Base-by-base conservation (phyloP, 2,797 vertebrate species). In the Micrastur ruficollis region DNA sequence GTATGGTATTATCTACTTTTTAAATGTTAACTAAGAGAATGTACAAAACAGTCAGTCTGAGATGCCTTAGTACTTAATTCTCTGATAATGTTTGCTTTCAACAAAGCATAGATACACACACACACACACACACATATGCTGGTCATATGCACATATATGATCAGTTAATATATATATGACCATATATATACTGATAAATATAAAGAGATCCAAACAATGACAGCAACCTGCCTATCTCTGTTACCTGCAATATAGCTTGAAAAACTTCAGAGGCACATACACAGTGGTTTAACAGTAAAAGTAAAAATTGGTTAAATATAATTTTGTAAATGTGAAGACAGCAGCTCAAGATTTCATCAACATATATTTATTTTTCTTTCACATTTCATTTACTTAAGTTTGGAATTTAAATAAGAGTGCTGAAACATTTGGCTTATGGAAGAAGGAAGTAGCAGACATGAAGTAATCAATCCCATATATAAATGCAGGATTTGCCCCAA, bases 401-500 rank as follows among this genome's bases (percentile, higher is more conserved):
- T 61, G 65, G 68, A 89, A 61, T 47, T 47, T 56, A 46, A 62
- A 32, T 36, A 42, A 56, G 49, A 40, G 23, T 14, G 55, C 44
- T 40, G 78, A 81, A 79, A 67, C 7, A 29, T 49, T 12, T 79
- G 71, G 73, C 40, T 1, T 76, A 42, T 14, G 74, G 42, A 26
- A 62, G 50, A 88, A 84, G 42, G 59, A 89, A 84, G 27, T 2
- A 52, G 62, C 66, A 84, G 59, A 27, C 66, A 32, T 79, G 74
- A 76, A 89, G 68, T 36, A 80, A 93, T 40, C 72, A 61, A 78
- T 62, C 49, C 85, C 58, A 44, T 23, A 23, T n/a, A 89, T 50
- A 56, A 87, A 92, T 62, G 81, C 70, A 92, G 87, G 76, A 73
- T 94, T 89, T 87, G 44, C 62, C 89, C 79, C 78, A 92, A 12